A percentile compares a stretch with the other conserved stretches of the same genome.
These are phyloP conservation scores for Osedax frankpressi DNA, from an alignment of 2,888 invertebrate genomes.

Conservation along the genomic window DNA sequence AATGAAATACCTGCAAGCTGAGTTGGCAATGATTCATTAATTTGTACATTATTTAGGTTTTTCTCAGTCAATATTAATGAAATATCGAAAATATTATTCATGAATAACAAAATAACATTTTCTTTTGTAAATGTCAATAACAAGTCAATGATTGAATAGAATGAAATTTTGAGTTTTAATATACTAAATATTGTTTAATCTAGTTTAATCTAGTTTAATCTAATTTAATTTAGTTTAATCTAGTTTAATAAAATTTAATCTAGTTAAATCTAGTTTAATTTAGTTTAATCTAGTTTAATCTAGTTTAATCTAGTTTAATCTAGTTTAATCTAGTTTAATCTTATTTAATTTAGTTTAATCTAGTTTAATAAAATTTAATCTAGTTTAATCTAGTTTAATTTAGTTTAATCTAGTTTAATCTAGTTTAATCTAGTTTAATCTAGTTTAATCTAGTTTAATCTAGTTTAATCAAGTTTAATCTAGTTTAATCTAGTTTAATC, in stretches of 20 bases:
- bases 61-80: too few relatives aligned
- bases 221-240: slow-evolving; percentile 1
- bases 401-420: not conserved
- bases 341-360: not conserved
- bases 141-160: too few relatives aligned
- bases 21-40: too few relatives aligned
- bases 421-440: not conserved
- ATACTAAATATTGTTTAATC: not conserved
- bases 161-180: not conserved
- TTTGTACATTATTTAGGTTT: too few relatives aligned
- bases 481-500: not conserved
- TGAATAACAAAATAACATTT: not conserved
- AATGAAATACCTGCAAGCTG: too few relatives aligned
- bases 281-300: not conserved
- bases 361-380: not conserved
- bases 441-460: not conserved
- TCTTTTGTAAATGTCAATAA: not conserved
- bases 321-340: not conserved
- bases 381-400: slow-evolving; percentile 1
- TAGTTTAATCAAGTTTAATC: too few relatives aligned
- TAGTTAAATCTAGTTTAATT: slow-evolving; percentile 1
- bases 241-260: too few relatives aligned
- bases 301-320: not conserved
- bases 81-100: too few relatives aligned
- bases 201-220: not conserved